Evolutionary conservation across 2,797 vertebrate species (phyloP).

Genomic region (Brachymystax lenok): DNA sequence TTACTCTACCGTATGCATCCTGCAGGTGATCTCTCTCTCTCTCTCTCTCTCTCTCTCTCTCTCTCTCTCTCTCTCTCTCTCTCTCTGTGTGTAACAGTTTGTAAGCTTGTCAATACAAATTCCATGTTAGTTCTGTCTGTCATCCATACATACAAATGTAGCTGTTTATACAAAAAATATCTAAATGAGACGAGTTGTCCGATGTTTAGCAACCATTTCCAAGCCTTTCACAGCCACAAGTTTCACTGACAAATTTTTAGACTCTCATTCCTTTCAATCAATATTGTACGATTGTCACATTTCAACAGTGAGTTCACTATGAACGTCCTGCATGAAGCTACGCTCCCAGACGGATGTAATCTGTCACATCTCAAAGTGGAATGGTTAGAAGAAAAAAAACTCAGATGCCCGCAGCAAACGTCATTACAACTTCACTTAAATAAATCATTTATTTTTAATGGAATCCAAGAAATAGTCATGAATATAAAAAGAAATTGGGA

Average conservation of each 20-base stretch:
- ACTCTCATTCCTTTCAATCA: background rate
- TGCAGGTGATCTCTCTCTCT: background rate
- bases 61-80: too few species aligned
- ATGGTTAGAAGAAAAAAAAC: background rate
- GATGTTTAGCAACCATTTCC: too few species aligned
- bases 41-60: too few species aligned
- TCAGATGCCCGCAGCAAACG: slow-evolving; percentile 36
- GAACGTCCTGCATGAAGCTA: background rate
- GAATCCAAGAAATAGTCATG: slow-evolving; percentile 46
- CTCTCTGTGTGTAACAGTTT: too few species aligned
- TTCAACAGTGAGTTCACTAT: slow-evolving; percentile 31
- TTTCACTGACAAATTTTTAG: background rate
- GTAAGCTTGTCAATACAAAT: too few species aligned
- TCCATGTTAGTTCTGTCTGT: too few species aligned
- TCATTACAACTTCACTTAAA: slow-evolving; percentile 41
- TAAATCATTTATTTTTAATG: slow-evolving; percentile 53
- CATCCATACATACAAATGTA: too few species aligned
- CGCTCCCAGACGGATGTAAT: slow-evolving; percentile 36
- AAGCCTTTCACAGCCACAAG: too few species aligned
- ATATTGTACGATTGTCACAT: slow-evolving; percentile 49
- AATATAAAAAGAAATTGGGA: slow-evolving; percentile 46
- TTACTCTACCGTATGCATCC: background rate
- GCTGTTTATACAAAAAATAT: too few species aligned
- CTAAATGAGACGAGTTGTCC: too few species aligned
- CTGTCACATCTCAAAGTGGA: slow-evolving; percentile 56